These are phyloP conservation scores for Acleris literana DNA, from an alignment of 2,888 invertebrate genomes.

Conservation along the genomic window DNA sequence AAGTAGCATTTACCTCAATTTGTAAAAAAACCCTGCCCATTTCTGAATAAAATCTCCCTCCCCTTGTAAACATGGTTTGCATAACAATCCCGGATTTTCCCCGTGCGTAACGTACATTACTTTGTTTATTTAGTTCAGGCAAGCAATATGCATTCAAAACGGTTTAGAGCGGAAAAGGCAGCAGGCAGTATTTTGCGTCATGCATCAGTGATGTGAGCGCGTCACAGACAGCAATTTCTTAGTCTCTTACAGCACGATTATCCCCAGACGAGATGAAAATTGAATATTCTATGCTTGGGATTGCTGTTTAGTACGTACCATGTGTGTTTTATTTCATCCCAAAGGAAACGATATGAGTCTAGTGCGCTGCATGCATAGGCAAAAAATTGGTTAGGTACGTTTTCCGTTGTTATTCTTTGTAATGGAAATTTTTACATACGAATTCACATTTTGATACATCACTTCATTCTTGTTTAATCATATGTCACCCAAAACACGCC, in stretches of 20 bases:
- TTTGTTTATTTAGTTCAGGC: constrained; percentile 32
- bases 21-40: neutral
- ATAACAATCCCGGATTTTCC: constrained; percentile 11
- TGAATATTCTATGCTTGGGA: constrained; percentile 49
- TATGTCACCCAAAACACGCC: no score
- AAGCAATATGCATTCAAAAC: constrained; percentile 30
- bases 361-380: constrained; percentile 4
- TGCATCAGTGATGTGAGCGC: constrained; percentile 47
- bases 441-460: no score
- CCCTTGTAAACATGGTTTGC: constrained; percentile 10
- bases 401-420: neutral
- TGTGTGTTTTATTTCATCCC: constrained; percentile 25
- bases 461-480: no score
- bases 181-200: constrained; percentile 36
- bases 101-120: constrained; percentile 19
- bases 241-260: constrained; percentile 44
- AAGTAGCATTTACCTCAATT: no score
- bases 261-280: constrained; percentile 48
- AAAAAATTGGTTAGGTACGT: neutral
- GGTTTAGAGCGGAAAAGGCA: constrained; percentile 28
- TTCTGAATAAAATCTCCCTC: constrained; percentile 12
- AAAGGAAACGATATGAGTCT: constrained; percentile 14
- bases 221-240: constrained; percentile 43
- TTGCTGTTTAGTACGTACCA: constrained; percentile 26
- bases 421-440: no score